Evolutionary conservation across 2,888 invertebrate genomes (phyloP), one percentile per base, ranked within the genome.

Genomic region (Heliconius ethilla): DNA sequence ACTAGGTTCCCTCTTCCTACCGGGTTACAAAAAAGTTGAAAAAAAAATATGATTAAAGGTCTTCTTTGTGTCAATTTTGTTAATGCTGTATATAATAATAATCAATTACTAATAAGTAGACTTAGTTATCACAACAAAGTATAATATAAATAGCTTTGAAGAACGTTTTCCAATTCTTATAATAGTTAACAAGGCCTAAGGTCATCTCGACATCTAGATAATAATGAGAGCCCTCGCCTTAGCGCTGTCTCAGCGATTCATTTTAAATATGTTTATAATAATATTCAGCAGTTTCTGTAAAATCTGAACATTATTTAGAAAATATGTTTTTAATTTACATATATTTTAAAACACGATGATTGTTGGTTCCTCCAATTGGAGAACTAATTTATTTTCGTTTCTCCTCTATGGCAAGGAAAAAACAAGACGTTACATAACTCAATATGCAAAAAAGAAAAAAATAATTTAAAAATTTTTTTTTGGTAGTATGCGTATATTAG

Each of bases 141-240:
- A 29, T 15, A 59, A n/a, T 59, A 33, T n/a, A 13, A 72, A 33
- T 72, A 72, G n/a, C 59, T 59, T 72, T 33, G 9, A 59, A 33
- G 55, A 33, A 33, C n/a, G n/a, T 59, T 59, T 55, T 72, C 15
- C 15, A 59, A 33, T 59, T n/a, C 72, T 72, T 33, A 72, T 33
- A 59, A 33, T 55, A 72, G 59, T 72, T 72, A 72, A 72, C 33
- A 72, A 72, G 69, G 15, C 33, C 29, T 55, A 72, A 72, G n/a
- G 40, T 72, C 29, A 75, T 78, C 72, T 67, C 75, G 76, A 63
- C 78, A 73, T 73, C 78, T 69, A 78, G 76, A 78, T 73, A 72
- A 78, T 78, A 65, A 75, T 76, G 62, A 78, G 75, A 51, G 67
- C 75, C 29, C 66, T 29, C 67, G 70, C 25, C 55, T 25, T 37